Evolutionary conservation across 2,797 vertebrate species (phyloP).

Genomic region (Loriculus beryllinus): DNA sequence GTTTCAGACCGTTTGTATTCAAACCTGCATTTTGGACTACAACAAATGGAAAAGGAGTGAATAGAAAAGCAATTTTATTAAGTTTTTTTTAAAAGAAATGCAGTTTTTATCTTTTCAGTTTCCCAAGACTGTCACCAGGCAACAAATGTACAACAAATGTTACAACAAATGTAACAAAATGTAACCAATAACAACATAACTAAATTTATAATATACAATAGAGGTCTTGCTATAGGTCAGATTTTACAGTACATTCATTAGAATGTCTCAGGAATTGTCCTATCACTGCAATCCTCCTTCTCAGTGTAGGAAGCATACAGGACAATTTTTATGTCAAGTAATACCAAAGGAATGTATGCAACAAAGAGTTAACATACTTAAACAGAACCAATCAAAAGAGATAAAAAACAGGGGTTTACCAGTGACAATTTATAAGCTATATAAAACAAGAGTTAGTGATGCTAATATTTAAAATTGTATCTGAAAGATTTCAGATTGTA

Average conservation of each 20-base stretch:
- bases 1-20: constrained; percentile 88
- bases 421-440: not conserved
- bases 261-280: not conserved
- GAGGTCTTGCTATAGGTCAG: not conserved
- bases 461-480: not conserved
- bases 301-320: not conserved
- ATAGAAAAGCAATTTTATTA: not conserved
- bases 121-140: not conserved
- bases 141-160: no score
- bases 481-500: not conserved
- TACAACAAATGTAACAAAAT: no score
- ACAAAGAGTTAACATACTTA: not conserved
- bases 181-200: not conserved
- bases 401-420: not conserved
- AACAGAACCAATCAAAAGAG: not conserved
- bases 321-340: not conserved
- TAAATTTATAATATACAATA: not conserved
- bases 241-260: not conserved
- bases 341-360: not conserved
- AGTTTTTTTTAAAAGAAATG: not conserved
- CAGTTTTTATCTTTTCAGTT: not conserved
- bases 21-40: constrained; percentile 92
- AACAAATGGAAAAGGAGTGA: not conserved
- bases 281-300: not conserved
- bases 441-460: not conserved